phyloP scores from a whole-genome alignment of 1,140 invertebrate species.

The Anastrepha obliqua region DNA sequence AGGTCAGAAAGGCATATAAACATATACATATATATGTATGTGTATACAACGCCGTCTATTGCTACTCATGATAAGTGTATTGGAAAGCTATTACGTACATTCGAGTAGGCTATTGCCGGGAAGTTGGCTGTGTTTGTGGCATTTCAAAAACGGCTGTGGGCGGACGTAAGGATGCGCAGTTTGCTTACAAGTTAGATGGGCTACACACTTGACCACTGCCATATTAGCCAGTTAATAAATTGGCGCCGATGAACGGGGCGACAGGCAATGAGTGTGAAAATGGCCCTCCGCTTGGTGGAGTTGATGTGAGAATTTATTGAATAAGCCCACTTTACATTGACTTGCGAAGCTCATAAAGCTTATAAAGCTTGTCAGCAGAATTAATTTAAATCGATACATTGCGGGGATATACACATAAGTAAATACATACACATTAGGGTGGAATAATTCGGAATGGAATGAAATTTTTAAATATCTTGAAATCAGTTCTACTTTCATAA shows the following conservation, averaged over 20 bases:
- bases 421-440: neutral
- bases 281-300: neutral
- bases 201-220: neutral
- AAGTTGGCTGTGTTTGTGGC: neutral
- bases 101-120: neutral
- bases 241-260: neutral
- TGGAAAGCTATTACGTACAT: too few relatives aligned
- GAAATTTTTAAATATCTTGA: too few relatives aligned
- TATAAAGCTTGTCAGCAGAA: neutral
- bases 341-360: slow-evolving; percentile 6
- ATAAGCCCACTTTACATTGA: neutral
- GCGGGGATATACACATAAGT: neutral
- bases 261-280: neutral
- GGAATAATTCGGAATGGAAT: too few relatives aligned
- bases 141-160: neutral
- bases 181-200: neutral
- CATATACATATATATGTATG: neutral
- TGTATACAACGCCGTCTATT: too few relatives aligned
- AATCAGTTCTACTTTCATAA: too few relatives aligned
- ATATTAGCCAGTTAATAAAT: slow-evolving; percentile 20
- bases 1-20: neutral
- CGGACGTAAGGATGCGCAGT: neutral
- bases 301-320: slow-evolving; percentile 23
- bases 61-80: neutral
- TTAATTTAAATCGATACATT: neutral